phyloP scores from a whole-genome alignment of 2,797 vertebrate genomes.

The Ataeniobius toweri region DNA sequence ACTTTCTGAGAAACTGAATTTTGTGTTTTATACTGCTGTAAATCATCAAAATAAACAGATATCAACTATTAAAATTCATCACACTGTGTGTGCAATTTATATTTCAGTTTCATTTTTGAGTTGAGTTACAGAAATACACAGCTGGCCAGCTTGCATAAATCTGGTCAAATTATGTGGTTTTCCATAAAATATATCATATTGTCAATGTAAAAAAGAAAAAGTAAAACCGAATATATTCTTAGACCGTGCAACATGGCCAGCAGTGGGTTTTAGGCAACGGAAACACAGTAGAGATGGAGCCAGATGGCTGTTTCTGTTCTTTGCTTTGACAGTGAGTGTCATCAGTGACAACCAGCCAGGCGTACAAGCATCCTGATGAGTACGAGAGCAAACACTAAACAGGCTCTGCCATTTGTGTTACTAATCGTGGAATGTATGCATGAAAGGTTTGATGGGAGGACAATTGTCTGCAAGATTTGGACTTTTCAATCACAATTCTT shows the following conservation, averaged over 20 bases:
- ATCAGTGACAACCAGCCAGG: conserved; percentile 4
- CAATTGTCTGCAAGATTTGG: background rate
- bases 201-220: background rate
- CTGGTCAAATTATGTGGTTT: background rate
- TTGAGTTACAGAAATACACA: background rate
- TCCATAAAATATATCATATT: no score
- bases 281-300: background rate
- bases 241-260: background rate
- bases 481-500: background rate
- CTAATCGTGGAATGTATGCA: background rate
- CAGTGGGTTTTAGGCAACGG: background rate
- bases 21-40: background rate
- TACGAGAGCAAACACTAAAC: background rate
- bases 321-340: conserved; percentile 10
- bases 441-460: background rate
- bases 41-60: background rate
- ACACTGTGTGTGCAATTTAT: background rate
- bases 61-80: background rate
- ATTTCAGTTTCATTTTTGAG: background rate
- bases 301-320: conserved; percentile 13
- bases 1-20: background rate
- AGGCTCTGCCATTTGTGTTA: background rate
- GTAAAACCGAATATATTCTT: background rate
- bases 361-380: background rate
- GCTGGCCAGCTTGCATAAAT: background rate